Evolutionary conservation across 2,797 vertebrate genomes (phyloP).

Genomic region (Myoxocephalus aenaeus): DNA sequence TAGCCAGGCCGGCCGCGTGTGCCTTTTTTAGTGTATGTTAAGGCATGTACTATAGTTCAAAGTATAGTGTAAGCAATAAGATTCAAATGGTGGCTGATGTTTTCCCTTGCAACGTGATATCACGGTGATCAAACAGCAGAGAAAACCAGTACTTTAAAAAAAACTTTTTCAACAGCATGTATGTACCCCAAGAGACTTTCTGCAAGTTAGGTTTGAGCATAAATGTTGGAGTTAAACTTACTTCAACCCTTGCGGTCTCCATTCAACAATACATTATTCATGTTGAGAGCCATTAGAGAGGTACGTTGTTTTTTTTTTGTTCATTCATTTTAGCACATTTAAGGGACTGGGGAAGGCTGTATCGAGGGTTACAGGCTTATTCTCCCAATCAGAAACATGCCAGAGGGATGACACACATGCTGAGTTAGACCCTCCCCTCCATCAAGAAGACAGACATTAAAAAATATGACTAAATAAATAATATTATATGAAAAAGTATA

Average conservation of each 20-base stretch:
- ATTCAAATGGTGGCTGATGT: not conserved
- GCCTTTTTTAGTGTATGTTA: not conserved
- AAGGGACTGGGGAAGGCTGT: not conserved
- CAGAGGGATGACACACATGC: no score
- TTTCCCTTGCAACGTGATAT: slow-evolving; percentile 7
- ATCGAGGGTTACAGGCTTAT: not conserved
- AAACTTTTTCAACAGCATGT: not conserved
- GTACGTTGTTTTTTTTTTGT: not conserved
- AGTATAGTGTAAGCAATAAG: not conserved
- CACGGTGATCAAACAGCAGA: slow-evolving; percentile 3
- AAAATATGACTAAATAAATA: not conserved
- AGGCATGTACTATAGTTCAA: no score
- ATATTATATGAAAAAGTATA: not conserved
- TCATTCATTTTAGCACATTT: not conserved
- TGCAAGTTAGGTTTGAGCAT: slow-evolving; percentile 13
- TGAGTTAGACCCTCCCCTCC: no score
- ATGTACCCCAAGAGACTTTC: not conserved
- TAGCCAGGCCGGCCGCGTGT: not conserved
- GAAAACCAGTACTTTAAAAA: not conserved
- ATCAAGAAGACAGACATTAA: no score
- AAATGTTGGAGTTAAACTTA: not conserved
- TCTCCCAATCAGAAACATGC: no score
- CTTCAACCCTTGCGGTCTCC: not conserved
- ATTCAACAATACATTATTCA: not conserved
- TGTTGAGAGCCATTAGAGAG: not conserved